Base-by-base conservation (phyloP, 1,140 invertebrate genomes). In the Camponotus floridanus region DNA sequence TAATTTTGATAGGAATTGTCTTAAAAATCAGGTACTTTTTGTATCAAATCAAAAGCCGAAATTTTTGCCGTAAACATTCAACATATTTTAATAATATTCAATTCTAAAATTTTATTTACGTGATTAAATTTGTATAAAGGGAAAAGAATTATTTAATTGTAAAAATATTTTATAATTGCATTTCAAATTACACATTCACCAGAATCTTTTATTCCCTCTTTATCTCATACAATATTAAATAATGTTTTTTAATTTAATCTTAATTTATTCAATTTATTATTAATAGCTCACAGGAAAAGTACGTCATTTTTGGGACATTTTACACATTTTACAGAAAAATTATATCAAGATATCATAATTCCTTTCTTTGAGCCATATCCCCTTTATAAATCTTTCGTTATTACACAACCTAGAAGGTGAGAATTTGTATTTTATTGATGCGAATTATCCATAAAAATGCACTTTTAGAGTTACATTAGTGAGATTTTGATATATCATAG, bases 401-500 rank as follows among this genome's bases (percentile, higher is more conserved):
- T 74, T 74, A 65, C 57, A 90, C 88, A 90, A 89, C 79, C 79
- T 89, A 74, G 79, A 87, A 89, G 74, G 85, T 71, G 45, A 64
- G 6, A 26, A 84, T 62, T 33, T 21, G 51, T 68, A 76, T 86
- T 31, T 61, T 86, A 70, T 42, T 57, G 31, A 64, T n/a, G n/a
- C 26, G 48, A 70, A 68, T 89, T 48, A 65, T 80, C 36, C 21
- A 36, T 59, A 64, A 11, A 18, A 78, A 85, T 85, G 73, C 39
- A 81, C 57, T 81, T 6, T 73, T 85, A 76, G 31, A 39, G 2
- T 76, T 85, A 42, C 36, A 85, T n/a, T 64, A 85, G 71, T 51
- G 21, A 85, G 8, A 85, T 65, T 64, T 78, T 39, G 59, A 1
- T 64, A 42, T 76, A 65, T 15, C 13, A 57, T 78, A 42, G n/a